Evolutionary conservation across 2,797 vertebrate species (phyloP).

Genomic region (Sebastiscus tertius): DNA sequence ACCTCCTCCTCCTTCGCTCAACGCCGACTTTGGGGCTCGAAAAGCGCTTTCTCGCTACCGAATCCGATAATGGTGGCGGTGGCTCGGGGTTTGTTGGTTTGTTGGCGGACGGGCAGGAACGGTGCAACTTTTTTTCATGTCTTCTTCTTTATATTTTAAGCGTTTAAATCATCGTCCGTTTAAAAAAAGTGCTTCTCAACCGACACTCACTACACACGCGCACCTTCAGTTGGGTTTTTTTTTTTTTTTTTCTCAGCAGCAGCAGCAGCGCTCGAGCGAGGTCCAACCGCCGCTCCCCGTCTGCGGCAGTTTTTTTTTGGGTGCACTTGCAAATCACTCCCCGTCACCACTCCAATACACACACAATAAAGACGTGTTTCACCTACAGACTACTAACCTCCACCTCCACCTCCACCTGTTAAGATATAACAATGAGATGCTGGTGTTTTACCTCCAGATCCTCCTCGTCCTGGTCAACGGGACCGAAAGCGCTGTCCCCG

Average conservation of each 20-base stretch:
- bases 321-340: constrained; percentile 81
- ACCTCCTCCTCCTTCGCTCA: constrained; percentile 56
- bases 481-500: constrained; percentile 84
- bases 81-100: constrained; percentile 44
- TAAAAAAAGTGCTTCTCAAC: neutral
- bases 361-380: no score
- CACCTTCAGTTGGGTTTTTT: constrained; percentile 69
- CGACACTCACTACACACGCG: constrained; percentile 49
- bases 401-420: constrained; percentile 59
- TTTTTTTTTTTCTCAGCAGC: no score
- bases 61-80: constrained; percentile 72
- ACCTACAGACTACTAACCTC: no score
- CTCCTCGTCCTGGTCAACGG: constrained; percentile 81
- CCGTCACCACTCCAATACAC: constrained; percentile 41
- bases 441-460: constrained; percentile 79
- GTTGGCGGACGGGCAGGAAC: constrained; percentile 49
- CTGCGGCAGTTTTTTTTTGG: constrained; percentile 81
- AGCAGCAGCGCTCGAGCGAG: constrained; percentile 68
- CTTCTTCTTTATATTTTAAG: neutral
- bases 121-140: constrained; percentile 73
- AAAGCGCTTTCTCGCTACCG: constrained; percentile 78
- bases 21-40: constrained; percentile 78
- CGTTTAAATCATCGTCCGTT: neutral
- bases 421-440: constrained; percentile 47
- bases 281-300: constrained; percentile 83